Percentiles rank a stretch among this genome's conserved stretches.
phyloP scores from a whole-genome alignment of 1,140 invertebrate genomes.

The Contarinia nasturtii region DNA sequence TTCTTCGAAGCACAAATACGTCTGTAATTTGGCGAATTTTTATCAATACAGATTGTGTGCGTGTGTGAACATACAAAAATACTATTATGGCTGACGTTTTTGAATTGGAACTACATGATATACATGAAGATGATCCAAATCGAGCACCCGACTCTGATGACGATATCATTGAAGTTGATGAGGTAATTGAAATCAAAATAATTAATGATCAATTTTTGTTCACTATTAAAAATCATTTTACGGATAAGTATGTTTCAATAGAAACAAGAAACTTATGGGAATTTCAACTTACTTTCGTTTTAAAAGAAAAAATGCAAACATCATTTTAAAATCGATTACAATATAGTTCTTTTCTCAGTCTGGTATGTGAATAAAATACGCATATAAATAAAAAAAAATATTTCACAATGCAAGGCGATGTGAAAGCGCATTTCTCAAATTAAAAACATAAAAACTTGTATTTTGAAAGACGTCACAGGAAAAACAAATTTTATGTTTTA shows the following conservation, averaged over 20 bases:
- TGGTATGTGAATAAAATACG: too few relatives aligned
- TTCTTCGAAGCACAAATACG: too few relatives aligned
- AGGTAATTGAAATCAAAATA: slow-evolving; percentile 30
- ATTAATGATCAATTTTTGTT: slow-evolving; percentile 3
- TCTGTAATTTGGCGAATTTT: too few relatives aligned
- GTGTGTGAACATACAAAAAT: not conserved
- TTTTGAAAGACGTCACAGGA: too few relatives aligned
- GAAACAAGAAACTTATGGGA: slow-evolving; percentile 1
- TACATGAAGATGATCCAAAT: slow-evolving; percentile 49
- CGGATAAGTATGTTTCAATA: not conserved
- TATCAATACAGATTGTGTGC: not conserved
- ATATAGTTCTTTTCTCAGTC: too few relatives aligned
- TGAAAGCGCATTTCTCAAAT: too few relatives aligned
- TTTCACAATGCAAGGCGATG: too few relatives aligned
- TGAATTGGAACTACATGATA: slow-evolving; percentile 68
- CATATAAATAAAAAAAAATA: too few relatives aligned
- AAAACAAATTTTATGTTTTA: too few relatives aligned
- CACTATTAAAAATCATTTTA: not conserved
- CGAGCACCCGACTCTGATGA: slow-evolving; percentile 55
- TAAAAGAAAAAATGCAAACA: slow-evolving; percentile 2
- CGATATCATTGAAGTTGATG: slow-evolving; percentile 65
- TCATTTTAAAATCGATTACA: too few relatives aligned
- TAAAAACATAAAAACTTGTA: too few relatives aligned
- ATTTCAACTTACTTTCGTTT: slow-evolving; percentile 6
- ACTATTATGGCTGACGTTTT: slow-evolving; percentile 64